phyloP scores from a whole-genome alignment of 1,140 invertebrate genomes.

The Euura lappo region DNA sequence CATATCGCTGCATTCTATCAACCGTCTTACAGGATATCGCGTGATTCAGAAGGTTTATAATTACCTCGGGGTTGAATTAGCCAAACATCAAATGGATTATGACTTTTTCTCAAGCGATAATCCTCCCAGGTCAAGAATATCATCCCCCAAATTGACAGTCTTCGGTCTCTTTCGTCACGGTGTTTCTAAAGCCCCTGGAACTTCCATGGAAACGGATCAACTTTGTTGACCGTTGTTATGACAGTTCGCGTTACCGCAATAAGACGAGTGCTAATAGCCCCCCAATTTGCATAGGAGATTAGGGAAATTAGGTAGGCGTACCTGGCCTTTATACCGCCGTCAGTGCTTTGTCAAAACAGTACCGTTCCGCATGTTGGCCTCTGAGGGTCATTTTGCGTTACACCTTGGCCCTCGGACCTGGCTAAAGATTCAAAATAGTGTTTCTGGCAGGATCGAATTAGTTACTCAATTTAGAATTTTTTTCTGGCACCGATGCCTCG shows the following conservation, averaged over 20 bases:
- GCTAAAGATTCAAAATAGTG: no score
- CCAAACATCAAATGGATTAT: no score
- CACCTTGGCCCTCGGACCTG: no score
- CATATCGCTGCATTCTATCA: not conserved
- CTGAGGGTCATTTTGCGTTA: no score
- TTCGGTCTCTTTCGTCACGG: not conserved
- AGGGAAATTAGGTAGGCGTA: constrained; percentile 46
- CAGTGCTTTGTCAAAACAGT: not conserved
- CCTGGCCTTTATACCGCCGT: constrained; percentile 10
- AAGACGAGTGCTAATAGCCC: constrained; percentile 48
- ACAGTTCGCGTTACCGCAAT: constrained; percentile 36
- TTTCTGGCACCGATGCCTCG: no score
- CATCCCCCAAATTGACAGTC: no score
- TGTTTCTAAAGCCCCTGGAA: not conserved
- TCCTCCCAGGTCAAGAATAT: no score
- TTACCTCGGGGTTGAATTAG: not conserved
- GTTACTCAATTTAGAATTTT: no score
- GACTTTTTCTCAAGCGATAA: no score
- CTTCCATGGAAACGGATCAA: not conserved
- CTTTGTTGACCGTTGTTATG: constrained; percentile 12
- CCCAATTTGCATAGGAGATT: constrained; percentile 53
- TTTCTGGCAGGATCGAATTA: no score
- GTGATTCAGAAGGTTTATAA: constrained; percentile 1
- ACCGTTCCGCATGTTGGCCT: no score
- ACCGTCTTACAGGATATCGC: not conserved